Base-by-base conservation (phyloP, 2,888 invertebrate species). In the Cheilosia impressa region DNA sequence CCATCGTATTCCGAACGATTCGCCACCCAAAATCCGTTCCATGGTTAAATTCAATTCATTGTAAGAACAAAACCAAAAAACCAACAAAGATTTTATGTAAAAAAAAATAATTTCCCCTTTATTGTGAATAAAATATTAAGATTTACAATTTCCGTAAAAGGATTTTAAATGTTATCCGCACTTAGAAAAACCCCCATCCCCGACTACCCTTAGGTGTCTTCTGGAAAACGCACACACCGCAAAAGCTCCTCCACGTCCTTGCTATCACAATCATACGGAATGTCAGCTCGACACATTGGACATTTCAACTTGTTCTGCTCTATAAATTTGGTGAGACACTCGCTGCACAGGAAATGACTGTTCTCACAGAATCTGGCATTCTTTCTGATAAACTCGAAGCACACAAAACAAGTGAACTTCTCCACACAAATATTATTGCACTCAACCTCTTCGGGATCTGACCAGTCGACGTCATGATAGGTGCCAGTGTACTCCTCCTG, bases 331-430 rank as follows among this genome's bases (percentile, higher is more conserved):
- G 75, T 55, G 22, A 89, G 77, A 55, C 88, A 89, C 0, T 65
- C 31, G 9, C 79, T 60, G 58, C 89, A 89, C 13, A 89, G 41
- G 60, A 72, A 88, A 68, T 89, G 89, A 3, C 53, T 34, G 41
- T 87, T 84, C 65, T 88, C 88, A 57, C 89, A 89, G 65, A 88
- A 88, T 15, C 88, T 72, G 2, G 87, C 88, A 76, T 89, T 83
- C 6, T 71, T 85, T 1, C 77, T 82, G 27, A 89, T 88, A 17
- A 55, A 88, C 6, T 89, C 88, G 6, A 81, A 85, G 43, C 89
- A 89, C 2, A 89, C 75, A 10, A 19, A 63, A 58, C 88, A 89
- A 0, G 87, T 88, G 19, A 89, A 88, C 13, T 53, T 62, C 10
- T 88, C 84, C 34, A 87, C 7, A 10, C 85, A 88, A 62, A 43